Evolutionary conservation across 2,113 vertebrate genomes (phyloP).

Genomic region (Dicerorhinus sumatrensis): DNA sequence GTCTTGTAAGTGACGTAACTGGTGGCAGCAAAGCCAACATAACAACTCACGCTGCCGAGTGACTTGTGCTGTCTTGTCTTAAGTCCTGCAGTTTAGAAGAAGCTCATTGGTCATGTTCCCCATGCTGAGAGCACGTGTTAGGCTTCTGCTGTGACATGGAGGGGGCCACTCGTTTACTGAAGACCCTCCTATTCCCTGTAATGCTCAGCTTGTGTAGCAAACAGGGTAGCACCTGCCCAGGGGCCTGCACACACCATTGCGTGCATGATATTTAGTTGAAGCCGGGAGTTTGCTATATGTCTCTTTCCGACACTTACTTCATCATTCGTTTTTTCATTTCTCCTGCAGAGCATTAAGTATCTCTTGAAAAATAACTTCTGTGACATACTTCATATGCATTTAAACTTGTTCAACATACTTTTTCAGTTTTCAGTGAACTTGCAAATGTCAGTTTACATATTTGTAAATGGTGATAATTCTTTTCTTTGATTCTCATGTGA

Average conservation of each 20-base stretch:
- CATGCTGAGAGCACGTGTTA: not conserved
- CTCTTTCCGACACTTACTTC: not conserved
- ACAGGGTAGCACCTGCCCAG: too few relatives aligned
- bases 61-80: fast-evolving
- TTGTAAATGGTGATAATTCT: not conserved
- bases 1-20: not conserved
- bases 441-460: not conserved
- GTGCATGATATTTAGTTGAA: not conserved
- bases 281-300: not conserved
- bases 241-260: fast-evolving
- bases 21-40: not conserved
- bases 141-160: not conserved
- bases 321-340: not conserved
- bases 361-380: not conserved
- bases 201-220: too few relatives aligned
- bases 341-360: not conserved
- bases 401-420: not conserved
- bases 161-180: not conserved
- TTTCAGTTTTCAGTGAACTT: not conserved
- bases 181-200: not conserved
- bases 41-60: not conserved
- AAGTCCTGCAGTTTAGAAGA: not conserved
- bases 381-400: not conserved
- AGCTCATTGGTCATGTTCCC: too few relatives aligned
- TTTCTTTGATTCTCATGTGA: not conserved